Evolutionary conservation across 2,797 vertebrate species (phyloP).

Genomic region (Megaceryle alcyon): DNA sequence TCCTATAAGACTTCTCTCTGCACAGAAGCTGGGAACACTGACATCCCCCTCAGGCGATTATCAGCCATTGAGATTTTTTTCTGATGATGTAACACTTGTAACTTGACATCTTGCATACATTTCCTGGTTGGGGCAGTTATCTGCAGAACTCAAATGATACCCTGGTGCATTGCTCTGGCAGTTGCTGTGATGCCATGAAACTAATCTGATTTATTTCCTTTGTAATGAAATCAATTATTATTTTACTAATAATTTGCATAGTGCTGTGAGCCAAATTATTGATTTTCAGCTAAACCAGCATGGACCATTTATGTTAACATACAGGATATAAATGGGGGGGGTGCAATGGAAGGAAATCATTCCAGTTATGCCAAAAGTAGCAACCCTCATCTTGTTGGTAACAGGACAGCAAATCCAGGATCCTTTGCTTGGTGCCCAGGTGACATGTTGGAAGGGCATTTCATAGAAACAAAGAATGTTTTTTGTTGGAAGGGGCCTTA

Average conservation of each 20-base stretch:
- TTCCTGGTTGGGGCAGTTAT: not conserved
- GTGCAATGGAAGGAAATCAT: not conserved
- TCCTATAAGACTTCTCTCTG: not conserved
- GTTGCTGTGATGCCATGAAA: not conserved
- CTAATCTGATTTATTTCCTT: not conserved
- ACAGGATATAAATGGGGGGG: not conserved
- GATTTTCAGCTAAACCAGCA: not conserved
- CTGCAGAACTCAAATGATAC: not conserved
- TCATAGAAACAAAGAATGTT: not conserved
- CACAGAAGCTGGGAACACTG: constrained; percentile 12
- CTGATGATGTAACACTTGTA: constrained; percentile 53
- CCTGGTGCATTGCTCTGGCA: not conserved
- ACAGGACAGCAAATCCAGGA: not conserved
- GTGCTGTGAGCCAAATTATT: not conserved
- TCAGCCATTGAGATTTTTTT: constrained; percentile 59
- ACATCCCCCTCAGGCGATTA: constrained; percentile 41
- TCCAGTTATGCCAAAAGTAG: not conserved
- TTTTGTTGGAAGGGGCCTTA: not conserved
- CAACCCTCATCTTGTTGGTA: not conserved
- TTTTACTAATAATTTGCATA: not conserved
- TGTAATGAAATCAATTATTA: not conserved
- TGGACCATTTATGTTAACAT: not conserved
- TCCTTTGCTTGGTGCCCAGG: not conserved
- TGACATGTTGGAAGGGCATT: not conserved
- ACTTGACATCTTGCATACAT: constrained; percentile 52